Percentiles rank a stretch among this genome's conserved stretches.
phyloP scores from a whole-genome alignment of 2,888 invertebrate genomes.

The Coleophora flavipennella region DNA sequence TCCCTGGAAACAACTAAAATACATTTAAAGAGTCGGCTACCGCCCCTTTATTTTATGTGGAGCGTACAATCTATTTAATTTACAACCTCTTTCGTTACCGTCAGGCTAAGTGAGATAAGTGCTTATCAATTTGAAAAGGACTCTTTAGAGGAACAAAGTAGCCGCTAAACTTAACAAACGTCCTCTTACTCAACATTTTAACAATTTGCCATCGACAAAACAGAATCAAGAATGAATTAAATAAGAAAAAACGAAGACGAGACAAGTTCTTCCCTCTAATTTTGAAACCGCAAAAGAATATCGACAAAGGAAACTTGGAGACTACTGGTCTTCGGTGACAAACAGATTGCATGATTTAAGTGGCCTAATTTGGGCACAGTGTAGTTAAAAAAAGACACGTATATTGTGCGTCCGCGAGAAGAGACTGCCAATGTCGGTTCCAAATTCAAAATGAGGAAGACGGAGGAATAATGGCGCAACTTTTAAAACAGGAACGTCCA shows the following conservation, averaged over 20 bases:
- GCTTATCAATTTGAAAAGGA: constrained; percentile 37
- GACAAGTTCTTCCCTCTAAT: constrained; percentile 24
- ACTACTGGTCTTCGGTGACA: constrained; percentile 64
- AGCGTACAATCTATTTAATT: constrained; percentile 40
- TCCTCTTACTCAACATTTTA: constrained; percentile 36
- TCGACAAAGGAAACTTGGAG: constrained; percentile 40
- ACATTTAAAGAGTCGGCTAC: constrained; percentile 27
- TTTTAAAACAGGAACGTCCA: constrained; percentile 64
- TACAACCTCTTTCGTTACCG: constrained; percentile 30
- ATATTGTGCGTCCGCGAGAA: constrained; percentile 37
- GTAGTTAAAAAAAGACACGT: constrained; percentile 25
- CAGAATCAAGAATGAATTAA: constrained; percentile 24
- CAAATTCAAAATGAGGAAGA: constrained; percentile 68
- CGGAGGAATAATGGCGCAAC: constrained; percentile 61
- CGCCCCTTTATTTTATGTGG: constrained; percentile 23
- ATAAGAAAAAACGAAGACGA: constrained; percentile 38
- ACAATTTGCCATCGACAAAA: constrained; percentile 47
- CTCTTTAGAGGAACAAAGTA: constrained; percentile 34
- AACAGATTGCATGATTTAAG: constrained; percentile 47
- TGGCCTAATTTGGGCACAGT: constrained; percentile 47
- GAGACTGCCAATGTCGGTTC: constrained; percentile 55
- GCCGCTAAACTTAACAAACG: constrained; percentile 36
- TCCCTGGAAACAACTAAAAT: constrained; percentile 16
- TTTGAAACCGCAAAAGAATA: constrained; percentile 31
- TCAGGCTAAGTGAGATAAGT: constrained; percentile 34